Base-by-base conservation (phyloP, 2,888 invertebrate species). In the Lasius platythorax region DNA sequence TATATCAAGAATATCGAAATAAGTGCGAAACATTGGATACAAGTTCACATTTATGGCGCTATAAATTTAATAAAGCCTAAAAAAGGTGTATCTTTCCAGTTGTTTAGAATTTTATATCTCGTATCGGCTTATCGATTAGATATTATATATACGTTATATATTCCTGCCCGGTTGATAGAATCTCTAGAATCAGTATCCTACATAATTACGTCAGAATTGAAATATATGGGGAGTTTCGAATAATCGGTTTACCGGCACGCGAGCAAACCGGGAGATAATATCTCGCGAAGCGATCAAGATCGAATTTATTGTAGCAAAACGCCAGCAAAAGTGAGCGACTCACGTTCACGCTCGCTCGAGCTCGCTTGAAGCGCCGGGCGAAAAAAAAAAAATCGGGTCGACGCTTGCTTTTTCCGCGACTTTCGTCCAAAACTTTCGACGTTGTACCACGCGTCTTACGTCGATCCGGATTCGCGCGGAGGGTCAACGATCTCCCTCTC, bases 401-500 rank as follows among this genome's bases (percentile, higher is more conserved):
- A 0, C 18, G 82, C 37, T 58, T 64, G 15, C 58, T 61, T 23
- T 79, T 79, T 79, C 61, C 61, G 79, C 61, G 23, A 79, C 79
- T 79, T 79, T 72, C 70, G 70, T 73, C 56, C 81, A 78, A 86
- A 89, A 90, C 91, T 89, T 87, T 89, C 91, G 83, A 89, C 87
- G 43, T 23, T 23, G 23, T 23, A 5, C 33, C 30, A 1, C 28
- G 53, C 37, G 87, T 88, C 82, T 87, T 89, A 90, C 18, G 91
- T 72, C 84, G 40, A 72, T 91, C 82, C 84, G 64, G 84, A 90
- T 89, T 63, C 72, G 73, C 50, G 43, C 43, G 12, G 78, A 64
- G 86, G 91, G 91, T 91, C 91, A 91, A 89, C 76, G 90, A 87
- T 88, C 91, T 88, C 91, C 79, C 56, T 78, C 70, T 23, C 76